phyloP scores from a whole-genome alignment of 2,888 invertebrate genomes.

The Cactoblastis cactorum region DNA sequence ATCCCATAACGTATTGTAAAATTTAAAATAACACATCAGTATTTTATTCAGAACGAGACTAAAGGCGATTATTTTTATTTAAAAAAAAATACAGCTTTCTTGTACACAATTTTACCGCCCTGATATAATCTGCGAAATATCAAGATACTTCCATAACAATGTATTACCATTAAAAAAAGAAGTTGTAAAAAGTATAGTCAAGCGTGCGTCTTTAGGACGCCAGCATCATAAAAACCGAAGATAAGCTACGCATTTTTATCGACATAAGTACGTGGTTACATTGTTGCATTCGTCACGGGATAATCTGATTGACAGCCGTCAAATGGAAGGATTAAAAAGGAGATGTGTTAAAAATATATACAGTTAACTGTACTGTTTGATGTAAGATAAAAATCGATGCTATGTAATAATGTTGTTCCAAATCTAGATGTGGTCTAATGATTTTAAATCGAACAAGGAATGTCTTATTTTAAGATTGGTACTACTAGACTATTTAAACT shows the following conservation, averaged over 20 bases:
- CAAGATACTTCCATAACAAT: background rate
- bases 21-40: too few species aligned
- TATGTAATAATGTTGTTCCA: too few species aligned
- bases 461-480: too few species aligned
- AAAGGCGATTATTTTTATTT: too few species aligned
- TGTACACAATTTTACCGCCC: background rate
- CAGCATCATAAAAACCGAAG: constrained; percentile 66
- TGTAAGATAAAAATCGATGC: too few species aligned
- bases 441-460: too few species aligned
- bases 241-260: constrained; percentile 68
- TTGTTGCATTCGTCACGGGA: constrained; percentile 27
- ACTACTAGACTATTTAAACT: too few species aligned
- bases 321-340: background rate
- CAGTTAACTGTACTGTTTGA: too few species aligned
- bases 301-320: background rate
- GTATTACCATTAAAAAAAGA: constrained; percentile 10
- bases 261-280: constrained; percentile 34
- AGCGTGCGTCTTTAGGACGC: constrained; percentile 37
- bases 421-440: too few species aligned
- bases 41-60: too few species aligned
- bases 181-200: constrained; percentile 6
- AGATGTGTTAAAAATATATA: background rate
- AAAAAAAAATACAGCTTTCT: background rate
- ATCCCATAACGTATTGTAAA: too few species aligned
- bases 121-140: background rate